These are phyloP conservation scores for Ursus arctos DNA, from an alignment of 2,113 vertebrate species.

Conservation along the genomic window DNA sequence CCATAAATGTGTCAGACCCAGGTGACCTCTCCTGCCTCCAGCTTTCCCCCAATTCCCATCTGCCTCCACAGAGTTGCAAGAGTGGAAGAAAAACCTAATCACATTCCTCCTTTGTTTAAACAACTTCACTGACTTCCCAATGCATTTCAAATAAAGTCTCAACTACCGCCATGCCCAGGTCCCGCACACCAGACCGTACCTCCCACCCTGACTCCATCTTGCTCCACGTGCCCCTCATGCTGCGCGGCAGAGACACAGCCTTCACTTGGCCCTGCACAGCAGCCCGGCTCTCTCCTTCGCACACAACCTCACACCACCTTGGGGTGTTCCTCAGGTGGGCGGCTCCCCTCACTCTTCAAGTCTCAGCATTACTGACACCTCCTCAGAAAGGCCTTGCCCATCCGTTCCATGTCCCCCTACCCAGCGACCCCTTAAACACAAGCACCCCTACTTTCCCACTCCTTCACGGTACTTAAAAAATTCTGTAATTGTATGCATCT, in stretches of 20 bases:
- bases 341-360: background rate
- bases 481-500: background rate
- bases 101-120: background rate
- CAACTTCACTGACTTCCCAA: background rate
- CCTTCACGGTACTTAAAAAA: background rate
- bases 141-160: background rate
- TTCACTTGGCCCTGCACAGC: background rate
- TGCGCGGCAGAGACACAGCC: accelerated
- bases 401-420: background rate
- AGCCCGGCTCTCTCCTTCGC: background rate
- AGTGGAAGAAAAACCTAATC: background rate
- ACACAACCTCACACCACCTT: background rate
- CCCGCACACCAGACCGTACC: background rate
- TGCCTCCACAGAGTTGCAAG: background rate
- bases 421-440: background rate
- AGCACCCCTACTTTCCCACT: background rate
- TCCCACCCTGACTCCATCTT: too few relatives aligned
- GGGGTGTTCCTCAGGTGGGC: background rate
- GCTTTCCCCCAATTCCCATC: background rate
- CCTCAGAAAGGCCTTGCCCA: background rate
- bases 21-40: background rate
- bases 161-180: background rate
- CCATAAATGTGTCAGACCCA: background rate
- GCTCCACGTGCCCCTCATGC: background rate
- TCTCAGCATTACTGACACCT: background rate